Evolutionary conservation across 2,113 vertebrate genomes (phyloP).

Genomic region (Hippocampus comes): DNA sequence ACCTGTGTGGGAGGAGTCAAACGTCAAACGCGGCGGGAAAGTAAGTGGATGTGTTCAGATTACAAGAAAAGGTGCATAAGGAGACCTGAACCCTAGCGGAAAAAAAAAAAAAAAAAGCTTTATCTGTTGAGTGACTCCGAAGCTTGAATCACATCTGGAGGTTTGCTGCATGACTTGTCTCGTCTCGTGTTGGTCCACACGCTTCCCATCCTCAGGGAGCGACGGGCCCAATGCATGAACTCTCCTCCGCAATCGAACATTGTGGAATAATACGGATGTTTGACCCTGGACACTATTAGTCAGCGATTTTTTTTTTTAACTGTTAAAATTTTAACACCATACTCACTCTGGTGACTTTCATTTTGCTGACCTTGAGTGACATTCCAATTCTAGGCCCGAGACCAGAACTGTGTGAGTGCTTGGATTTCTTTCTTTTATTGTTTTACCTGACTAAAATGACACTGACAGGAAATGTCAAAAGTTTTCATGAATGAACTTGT

Average conservation of each 20-base stretch:
- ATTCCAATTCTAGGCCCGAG: not conserved
- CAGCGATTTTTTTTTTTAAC: not conserved
- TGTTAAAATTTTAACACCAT: not conserved
- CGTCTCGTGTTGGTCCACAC: not conserved
- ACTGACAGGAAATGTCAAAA: not conserved
- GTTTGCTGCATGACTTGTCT: conserved; percentile 13
- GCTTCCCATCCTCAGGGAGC: conserved; percentile 1
- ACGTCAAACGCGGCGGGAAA: not conserved
- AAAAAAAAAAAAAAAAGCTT: not conserved
- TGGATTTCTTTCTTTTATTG: not conserved
- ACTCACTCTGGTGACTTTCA: not conserved
- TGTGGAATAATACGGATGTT: not conserved
- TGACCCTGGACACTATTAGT: not conserved
- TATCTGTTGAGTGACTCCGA: conserved; percentile 24
- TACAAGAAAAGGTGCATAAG: not conserved
- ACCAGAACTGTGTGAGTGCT: too few species aligned
- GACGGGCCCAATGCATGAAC: not conserved
- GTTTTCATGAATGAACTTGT: not conserved
- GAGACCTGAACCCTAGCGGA: conserved; percentile 1
- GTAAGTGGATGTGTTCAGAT: not conserved
- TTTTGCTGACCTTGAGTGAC: not conserved
- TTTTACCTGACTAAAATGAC: not conserved
- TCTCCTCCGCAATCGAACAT: not conserved
- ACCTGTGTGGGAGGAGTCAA: conserved; percentile 5
- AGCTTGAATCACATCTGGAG: conserved; percentile 14